A percentile compares a stretch with the other conserved stretches of the same genome.
Conservation (phyloP, 2,888 invertebrate genomes). For the Pandemis corylana region DNA sequence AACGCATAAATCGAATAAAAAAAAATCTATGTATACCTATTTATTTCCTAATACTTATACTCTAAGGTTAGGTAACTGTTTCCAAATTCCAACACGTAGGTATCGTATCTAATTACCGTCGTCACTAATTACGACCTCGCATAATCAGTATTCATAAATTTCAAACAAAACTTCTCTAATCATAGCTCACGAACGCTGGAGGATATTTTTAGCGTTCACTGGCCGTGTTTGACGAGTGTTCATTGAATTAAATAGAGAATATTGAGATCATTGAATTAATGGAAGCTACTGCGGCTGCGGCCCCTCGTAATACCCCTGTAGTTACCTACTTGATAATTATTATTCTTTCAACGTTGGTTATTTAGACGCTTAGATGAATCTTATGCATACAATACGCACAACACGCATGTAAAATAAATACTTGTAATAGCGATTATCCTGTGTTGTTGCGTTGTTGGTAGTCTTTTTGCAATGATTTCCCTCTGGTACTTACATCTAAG, state of each 20-base stretch:
- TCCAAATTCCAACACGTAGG: constrained; percentile 37
- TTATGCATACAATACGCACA: background rate
- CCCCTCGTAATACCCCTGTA: constrained; percentile 18
- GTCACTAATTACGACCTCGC: constrained; percentile 9
- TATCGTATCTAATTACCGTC: constrained; percentile 13
- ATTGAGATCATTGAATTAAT: constrained; percentile 23
- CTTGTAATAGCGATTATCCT: background rate
- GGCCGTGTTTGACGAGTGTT: background rate
- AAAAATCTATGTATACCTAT: background rate
- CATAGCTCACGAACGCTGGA: constrained; percentile 6
- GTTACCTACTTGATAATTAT: constrained; percentile 15
- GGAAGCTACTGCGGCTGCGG: background rate
- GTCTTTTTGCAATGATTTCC: background rate
- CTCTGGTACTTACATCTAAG: background rate
- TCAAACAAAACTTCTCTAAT: constrained; percentile 26
- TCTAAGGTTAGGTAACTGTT: constrained; percentile 5
- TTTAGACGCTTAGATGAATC: constrained; percentile 1
- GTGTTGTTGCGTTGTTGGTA: background rate
- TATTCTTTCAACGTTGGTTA: constrained; percentile 16
- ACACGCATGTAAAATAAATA: background rate
- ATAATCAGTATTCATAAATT: constrained; percentile 20
- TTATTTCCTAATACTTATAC: background rate
- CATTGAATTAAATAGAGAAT: constrained; percentile 3
- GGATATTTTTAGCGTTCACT: constrained; percentile 22
- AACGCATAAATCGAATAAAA: background rate